Evolutionary conservation across 2,113 vertebrate genomes (phyloP).

Genomic region (Pyxicephalus adspersus): DNA sequence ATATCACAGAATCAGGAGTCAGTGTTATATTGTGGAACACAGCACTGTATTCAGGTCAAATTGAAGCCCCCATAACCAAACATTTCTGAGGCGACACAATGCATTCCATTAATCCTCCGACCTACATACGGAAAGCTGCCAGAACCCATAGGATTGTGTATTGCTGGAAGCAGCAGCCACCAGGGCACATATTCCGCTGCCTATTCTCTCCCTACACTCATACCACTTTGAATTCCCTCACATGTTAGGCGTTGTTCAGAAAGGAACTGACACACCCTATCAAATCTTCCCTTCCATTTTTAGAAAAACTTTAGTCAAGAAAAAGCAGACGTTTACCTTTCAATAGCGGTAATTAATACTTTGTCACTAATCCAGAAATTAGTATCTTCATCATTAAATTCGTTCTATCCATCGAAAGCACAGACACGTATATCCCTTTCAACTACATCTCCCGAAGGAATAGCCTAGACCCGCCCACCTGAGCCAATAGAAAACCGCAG

Average conservation of each 20-base stretch:
- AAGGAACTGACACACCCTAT: conserved; percentile 38
- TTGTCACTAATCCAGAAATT: background rate
- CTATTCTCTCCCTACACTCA: background rate
- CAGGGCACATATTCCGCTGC: background rate
- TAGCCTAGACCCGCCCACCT: background rate
- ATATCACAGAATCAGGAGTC: no score
- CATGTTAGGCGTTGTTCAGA: conserved; percentile 27
- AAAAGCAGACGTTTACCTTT: conserved; percentile 17
- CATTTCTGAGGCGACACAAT: background rate
- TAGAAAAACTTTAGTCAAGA: background rate
- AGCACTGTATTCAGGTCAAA: no score
- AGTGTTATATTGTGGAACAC: no score
- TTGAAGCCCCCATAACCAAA: no score
- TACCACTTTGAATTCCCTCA: conserved; percentile 43
- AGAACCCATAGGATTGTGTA: background rate
- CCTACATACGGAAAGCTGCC: no score
- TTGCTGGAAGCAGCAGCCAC: background rate
- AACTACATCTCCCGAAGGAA: conserved; percentile 49
- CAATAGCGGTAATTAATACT: background rate
- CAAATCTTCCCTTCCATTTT: conserved; percentile 15
- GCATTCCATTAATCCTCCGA: background rate
- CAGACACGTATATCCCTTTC: conserved; percentile 36
- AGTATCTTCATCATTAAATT: conserved; percentile 18
- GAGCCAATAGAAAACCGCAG: conserved; percentile 30
- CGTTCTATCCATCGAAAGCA: conserved; percentile 40